These are phyloP conservation scores for Hyles euphorbiae DNA, from an alignment of 1,140 invertebrate genomes.

Conservation along the genomic window DNA sequence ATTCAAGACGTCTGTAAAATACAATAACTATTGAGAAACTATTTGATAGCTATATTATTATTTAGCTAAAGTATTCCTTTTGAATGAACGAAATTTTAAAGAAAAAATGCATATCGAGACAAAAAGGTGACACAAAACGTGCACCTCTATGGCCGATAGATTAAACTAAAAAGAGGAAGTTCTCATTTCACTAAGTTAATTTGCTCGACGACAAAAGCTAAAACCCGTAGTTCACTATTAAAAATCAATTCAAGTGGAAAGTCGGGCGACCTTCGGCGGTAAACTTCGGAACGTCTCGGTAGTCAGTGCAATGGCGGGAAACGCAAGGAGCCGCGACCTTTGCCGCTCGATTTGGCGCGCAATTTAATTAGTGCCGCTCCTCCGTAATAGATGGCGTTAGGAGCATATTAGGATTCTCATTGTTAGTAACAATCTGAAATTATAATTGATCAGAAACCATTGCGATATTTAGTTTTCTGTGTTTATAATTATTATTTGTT, in stretches of 20 bases:
- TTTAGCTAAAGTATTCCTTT: too few relatives aligned
- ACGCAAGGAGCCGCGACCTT: slow-evolving; percentile 64
- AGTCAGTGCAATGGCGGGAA: slow-evolving; percentile 59
- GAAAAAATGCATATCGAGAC: background rate
- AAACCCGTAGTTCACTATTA: slow-evolving; percentile 66
- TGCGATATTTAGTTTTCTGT: too few relatives aligned
- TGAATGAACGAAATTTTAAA: slow-evolving; percentile 8
- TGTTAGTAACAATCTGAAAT: too few relatives aligned
- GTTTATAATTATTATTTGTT: too few relatives aligned
- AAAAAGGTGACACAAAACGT: background rate
- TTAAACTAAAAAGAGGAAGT: slow-evolving; percentile 26
- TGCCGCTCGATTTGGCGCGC: slow-evolving; percentile 63
- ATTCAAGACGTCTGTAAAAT: too few relatives aligned
- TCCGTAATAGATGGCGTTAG: slow-evolving; percentile 57
- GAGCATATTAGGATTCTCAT: background rate
- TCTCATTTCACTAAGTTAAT: slow-evolving; percentile 64
- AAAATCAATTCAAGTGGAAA: slow-evolving; percentile 70
- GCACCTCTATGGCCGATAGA: background rate
- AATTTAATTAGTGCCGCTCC: slow-evolving; percentile 52
- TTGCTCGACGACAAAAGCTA: slow-evolving; percentile 58
- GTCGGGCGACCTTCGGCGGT: slow-evolving; percentile 48
- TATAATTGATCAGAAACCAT: too few relatives aligned
- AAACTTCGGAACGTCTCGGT: slow-evolving; percentile 50
- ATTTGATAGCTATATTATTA: too few relatives aligned
- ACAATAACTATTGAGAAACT: too few relatives aligned